Evolutionary conservation across 2,888 invertebrate genomes (phyloP).

Genomic region (Lepidonotus clava): DNA sequence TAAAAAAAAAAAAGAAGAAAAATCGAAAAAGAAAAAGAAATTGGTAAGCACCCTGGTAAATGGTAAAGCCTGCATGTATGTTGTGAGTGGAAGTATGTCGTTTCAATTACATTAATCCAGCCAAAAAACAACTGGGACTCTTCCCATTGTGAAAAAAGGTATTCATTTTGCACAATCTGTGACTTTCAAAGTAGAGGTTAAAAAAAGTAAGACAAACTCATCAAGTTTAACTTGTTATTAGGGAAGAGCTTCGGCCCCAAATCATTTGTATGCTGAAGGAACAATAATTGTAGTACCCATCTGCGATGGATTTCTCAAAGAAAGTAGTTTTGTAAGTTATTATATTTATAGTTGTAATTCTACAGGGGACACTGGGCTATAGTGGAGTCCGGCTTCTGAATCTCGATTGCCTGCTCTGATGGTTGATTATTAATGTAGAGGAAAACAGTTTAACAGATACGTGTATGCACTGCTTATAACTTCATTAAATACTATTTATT

Average conservation of each 20-base stretch:
- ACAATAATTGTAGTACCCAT: conserved; percentile 20
- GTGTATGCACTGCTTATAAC: not conserved
- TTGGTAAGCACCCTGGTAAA: not conserved
- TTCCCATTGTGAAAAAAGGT: not conserved
- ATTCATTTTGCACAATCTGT: not conserved
- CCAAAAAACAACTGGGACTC: not conserved
- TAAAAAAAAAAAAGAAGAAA: no score
- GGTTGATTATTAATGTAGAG: not conserved
- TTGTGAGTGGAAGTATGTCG: not conserved
- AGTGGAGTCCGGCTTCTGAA: not conserved
- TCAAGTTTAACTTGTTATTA: not conserved
- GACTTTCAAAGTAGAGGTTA: not conserved
- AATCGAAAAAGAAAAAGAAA: no score
- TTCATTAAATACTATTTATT: conserved; percentile 31
- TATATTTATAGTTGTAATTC: conserved; percentile 23
- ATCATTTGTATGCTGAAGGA: not conserved
- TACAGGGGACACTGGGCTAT: not conserved
- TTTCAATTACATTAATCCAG: not conserved
- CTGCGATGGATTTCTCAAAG: conserved; percentile 14
- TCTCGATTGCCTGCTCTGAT: not conserved
- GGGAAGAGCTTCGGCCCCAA: not conserved
- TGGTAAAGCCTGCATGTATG: not conserved
- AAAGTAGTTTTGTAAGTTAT: conserved; percentile 23
- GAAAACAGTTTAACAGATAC: not conserved
- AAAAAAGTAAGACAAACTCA: not conserved